Base-by-base conservation (phyloP, 64 coral and sea anemone species). In the Pocillopora damicornis region DNA sequence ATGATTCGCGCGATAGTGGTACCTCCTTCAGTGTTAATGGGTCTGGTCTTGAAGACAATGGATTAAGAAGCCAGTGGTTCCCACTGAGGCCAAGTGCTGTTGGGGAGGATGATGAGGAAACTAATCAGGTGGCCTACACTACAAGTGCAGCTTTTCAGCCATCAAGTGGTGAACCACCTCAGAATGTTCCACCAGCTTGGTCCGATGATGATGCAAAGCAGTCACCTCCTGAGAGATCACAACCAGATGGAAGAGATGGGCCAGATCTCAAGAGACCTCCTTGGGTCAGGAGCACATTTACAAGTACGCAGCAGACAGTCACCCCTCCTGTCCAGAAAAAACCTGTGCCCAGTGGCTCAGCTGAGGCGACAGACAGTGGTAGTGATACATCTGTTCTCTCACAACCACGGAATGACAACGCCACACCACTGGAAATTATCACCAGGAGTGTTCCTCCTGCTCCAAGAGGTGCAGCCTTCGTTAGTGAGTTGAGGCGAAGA, bases 181-280 rank as follows among this genome's bases (percentile, higher is more conserved):
- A 86, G 34, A 34, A 75, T 75, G 76, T 79, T 42, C 62, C 75
- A 10, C 82, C 45, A 61, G 66, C 77, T 73, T 85, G 81, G 81
- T 71, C 81, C 8, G 63, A 85, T 85, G 63, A 71, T 25, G 65
- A 73, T 20, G 22, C 63, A 2, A 85, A 85, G n/a, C 81, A 85
- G 42, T 87, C 90, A 35, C 82, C 90, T 61, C 84, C 82, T 37
- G 90, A 92, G 75, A 86, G 90, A 18, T 86, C 85, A 67, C 90
- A 92, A n/a, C 90, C 90, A 23, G 90, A 92, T 74, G 90, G 90
- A 78, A 35, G 90, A 45, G 90, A 92, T 73, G 90, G 90, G 2
- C 83, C 90, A 35, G 90, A 92, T 62, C 38, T 75, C 20, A 78
- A 76, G 59, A 17, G 73, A 18, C 22, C 69, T 18, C 73, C 74